These are phyloP conservation scores for Drosophila neutralis DNA, from an alignment of 2,888 invertebrate species.

Conservation along the genomic window DNA sequence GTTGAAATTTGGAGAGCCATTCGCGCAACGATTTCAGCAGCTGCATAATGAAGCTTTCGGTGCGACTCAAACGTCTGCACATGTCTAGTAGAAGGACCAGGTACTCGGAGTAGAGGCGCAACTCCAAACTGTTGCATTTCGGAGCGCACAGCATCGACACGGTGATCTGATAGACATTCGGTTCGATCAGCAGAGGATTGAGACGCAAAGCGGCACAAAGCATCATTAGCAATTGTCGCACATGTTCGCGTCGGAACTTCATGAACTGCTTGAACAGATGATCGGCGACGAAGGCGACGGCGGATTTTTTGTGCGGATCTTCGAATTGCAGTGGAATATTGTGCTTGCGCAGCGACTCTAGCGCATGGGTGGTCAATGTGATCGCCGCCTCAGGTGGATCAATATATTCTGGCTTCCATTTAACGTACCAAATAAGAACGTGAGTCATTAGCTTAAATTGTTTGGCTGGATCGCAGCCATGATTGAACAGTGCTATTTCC, in stretches of 20 bases:
- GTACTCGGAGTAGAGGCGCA: conserved; percentile 77
- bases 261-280: conserved; percentile 52
- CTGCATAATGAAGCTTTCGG: conserved; percentile 81
- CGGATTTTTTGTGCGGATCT: conserved; percentile 11
- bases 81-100: conserved; percentile 81
- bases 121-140: conserved; percentile 57
- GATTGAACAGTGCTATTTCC: conserved; percentile 74
- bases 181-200: conserved; percentile 83
- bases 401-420: neutral
- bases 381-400: conserved; percentile 26
- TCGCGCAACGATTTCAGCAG: conserved; percentile 78
- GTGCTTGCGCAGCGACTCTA: conserved; percentile 80
- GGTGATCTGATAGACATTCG: conserved; percentile 77
- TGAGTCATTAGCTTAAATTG: conserved; percentile 30
- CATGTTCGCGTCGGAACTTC: conserved; percentile 39
- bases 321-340: conserved; percentile 67
- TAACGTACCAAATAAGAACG: conserved; percentile 22
- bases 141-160: conserved; percentile 73
- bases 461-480: conserved; percentile 44
- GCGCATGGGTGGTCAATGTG: conserved; percentile 55
- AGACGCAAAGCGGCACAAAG: conserved; percentile 78
- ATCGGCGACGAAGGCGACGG: conserved; percentile 50
- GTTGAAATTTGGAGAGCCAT: conserved; percentile 57
- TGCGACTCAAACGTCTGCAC: conserved; percentile 81
- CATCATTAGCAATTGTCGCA: conserved; percentile 74